phyloP scores from a whole-genome alignment of 2,797 vertebrate genomes.

The Naso thynnoides region DNA sequence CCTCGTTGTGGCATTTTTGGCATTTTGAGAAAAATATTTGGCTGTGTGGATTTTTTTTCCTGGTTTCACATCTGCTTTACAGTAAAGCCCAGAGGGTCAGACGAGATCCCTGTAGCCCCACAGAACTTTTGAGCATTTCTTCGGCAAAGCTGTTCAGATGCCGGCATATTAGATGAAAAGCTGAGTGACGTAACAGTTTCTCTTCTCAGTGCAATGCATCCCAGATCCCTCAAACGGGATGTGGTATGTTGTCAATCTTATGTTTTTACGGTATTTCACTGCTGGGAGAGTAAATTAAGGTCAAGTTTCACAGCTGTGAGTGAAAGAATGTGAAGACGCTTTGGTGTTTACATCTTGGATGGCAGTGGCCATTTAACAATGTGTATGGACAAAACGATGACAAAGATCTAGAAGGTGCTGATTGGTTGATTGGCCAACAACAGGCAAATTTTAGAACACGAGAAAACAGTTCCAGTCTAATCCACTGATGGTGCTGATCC shows the following conservation, averaged over 20 bases:
- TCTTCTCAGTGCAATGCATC: not conserved
- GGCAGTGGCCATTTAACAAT: not conserved
- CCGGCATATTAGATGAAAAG: not conserved
- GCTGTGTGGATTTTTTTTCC: constrained; percentile 5
- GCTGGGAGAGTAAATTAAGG: constrained; percentile 1
- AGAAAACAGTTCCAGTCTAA: not conserved
- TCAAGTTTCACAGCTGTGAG: not conserved
- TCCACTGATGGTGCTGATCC: not conserved
- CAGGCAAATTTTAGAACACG: not conserved
- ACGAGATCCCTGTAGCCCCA: constrained; percentile 2
- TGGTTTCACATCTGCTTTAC: not conserved
- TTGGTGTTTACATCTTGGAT: not conserved
- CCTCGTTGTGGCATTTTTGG: constrained; percentile 5
- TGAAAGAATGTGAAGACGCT: constrained; percentile 3
- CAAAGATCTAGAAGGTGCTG: not conserved
- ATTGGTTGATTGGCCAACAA: not conserved
- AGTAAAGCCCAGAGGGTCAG: not conserved
- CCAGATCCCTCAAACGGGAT: not conserved
- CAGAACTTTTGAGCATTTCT: not conserved
- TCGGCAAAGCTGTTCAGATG: not conserved
- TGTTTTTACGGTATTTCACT: constrained; percentile 4
- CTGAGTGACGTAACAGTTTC: constrained; percentile 13
- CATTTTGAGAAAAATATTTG: constrained; percentile 6
- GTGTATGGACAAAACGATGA: not conserved
- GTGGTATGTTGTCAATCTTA: not conserved